Percentiles rank a stretch among this genome's conserved stretches.
Evolutionary conservation across 2,888 invertebrate species (phyloP).

Genomic region (Drosophila sordidula): DNA sequence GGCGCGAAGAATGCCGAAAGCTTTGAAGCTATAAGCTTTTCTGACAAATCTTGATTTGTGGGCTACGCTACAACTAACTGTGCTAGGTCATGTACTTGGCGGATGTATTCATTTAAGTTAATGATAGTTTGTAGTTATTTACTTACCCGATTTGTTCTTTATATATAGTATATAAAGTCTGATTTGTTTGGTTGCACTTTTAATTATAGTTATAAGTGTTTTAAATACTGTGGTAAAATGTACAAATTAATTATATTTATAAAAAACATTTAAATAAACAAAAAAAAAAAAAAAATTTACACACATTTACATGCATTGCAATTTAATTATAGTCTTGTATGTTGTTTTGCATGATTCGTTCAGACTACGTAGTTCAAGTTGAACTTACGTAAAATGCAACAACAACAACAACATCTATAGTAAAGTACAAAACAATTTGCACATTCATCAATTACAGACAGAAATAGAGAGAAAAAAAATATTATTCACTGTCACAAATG

Average conservation of each 20-base stretch:
- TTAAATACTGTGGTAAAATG: background rate
- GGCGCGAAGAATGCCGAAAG: slow-evolving; percentile 18
- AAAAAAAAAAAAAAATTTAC: background rate
- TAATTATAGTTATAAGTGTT: background rate
- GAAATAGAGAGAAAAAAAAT: slow-evolving; percentile 3
- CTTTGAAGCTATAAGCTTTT: slow-evolving; percentile 10
- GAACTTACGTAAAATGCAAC: slow-evolving; percentile 63
- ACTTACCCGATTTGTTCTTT: slow-evolving; percentile 51
- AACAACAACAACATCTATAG: slow-evolving; percentile 22
- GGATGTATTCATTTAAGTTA: slow-evolving; percentile 1
- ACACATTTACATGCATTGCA: slow-evolving; percentile 6
- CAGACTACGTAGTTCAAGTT: slow-evolving; percentile 31
- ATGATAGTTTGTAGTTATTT: slow-evolving; percentile 1
- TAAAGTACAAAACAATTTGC: slow-evolving; percentile 43
- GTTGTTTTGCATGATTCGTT: slow-evolving; percentile 13
- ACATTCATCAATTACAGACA: slow-evolving; percentile 47
- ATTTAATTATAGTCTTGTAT: slow-evolving; percentile 10
- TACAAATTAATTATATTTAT: too few relatives aligned
- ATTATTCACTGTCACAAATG: slow-evolving; percentile 32
- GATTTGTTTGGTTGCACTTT: slow-evolving; percentile 4
- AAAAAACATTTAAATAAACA: background rate
- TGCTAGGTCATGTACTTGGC: slow-evolving; percentile 47
- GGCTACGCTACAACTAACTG: slow-evolving; percentile 28
- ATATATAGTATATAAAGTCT: background rate
- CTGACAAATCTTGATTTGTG: slow-evolving; percentile 6